Evolutionary conservation across 2,797 vertebrate species (phyloP).

Genomic region (Pangasius larnaudii): DNA sequence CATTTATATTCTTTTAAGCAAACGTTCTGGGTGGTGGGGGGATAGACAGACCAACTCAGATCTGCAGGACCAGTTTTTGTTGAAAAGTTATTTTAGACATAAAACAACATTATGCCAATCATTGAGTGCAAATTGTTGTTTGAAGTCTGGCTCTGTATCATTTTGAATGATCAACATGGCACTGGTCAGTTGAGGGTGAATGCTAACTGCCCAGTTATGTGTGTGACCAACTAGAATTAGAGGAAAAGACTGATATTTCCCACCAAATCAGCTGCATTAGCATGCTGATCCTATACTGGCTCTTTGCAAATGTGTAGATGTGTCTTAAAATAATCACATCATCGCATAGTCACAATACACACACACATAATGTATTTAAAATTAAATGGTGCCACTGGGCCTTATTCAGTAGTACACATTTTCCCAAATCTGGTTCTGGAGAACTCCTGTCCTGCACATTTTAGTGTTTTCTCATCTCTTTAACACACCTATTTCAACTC

Average conservation of each 20-base stretch:
- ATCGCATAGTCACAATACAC: background rate
- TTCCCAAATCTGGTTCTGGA: background rate
- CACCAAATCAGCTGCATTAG: no score
- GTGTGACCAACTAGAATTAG: no score
- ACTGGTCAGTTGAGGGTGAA: background rate
- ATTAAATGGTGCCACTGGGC: background rate
- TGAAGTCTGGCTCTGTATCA: background rate
- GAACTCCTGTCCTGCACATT: no score
- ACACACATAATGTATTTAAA: background rate
- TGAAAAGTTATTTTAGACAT: background rate
- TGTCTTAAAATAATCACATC: background rate
- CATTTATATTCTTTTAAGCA: slow-evolving; percentile 51
- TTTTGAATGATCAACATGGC: background rate
- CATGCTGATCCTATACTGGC: background rate
- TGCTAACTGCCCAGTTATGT: background rate
- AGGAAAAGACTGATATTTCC: no score
- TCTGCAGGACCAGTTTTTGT: background rate
- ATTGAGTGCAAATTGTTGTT: background rate
- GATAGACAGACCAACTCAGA: slow-evolving; percentile 18
- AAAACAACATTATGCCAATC: background rate
- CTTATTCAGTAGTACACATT: background rate
- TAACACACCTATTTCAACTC: no score
- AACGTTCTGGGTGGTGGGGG: background rate
- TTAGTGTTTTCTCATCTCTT: no score
- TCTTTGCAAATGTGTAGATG: background rate